Percentiles rank a stretch among this genome's conserved stretches.
These are phyloP conservation scores for Dromius quadrimaculatus DNA, from an alignment of 2,888 invertebrate genomes.

Conservation along the genomic window DNA sequence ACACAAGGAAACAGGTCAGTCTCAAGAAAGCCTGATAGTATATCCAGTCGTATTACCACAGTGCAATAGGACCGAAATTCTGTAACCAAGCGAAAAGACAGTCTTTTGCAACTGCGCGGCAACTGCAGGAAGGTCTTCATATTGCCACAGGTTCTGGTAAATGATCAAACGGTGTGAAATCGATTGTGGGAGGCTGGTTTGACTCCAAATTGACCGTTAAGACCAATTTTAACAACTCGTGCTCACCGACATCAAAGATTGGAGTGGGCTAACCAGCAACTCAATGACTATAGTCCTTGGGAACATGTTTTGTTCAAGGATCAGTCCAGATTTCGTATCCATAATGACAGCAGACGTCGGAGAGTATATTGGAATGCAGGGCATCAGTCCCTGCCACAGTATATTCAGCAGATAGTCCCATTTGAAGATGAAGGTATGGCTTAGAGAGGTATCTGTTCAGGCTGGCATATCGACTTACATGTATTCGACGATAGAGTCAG, in stretches of 20 bases:
- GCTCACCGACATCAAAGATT: constrained; percentile 10
- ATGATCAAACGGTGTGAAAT: constrained; percentile 13
- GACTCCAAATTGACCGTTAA: constrained; percentile 6
- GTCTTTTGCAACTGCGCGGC: constrained; percentile 2
- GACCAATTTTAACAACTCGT: constrained; percentile 1
- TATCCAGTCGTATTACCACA: too few species aligned
- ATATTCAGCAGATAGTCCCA: neutral
- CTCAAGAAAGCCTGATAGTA: too few species aligned
- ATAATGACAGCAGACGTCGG: constrained; percentile 15
- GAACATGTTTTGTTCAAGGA: constrained; percentile 9
- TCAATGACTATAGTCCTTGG: neutral
- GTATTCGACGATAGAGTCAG: neutral
- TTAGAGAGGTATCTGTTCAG: neutral
- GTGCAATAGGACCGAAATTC: too few species aligned
- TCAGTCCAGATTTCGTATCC: neutral
- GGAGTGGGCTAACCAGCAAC: constrained; percentile 18
- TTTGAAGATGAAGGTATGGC: neutral
- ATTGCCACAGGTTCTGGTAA: constrained; percentile 4
- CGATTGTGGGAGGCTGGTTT: constrained; percentile 9
- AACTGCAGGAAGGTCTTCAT: neutral
- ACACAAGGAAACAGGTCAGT: too few species aligned
- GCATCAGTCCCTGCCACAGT: neutral
- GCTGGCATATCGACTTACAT: neutral
- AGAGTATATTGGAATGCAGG: neutral
- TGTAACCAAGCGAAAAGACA: neutral